A percentile compares a stretch with the other conserved stretches of the same genome.
These are phyloP conservation scores for Anadara kagoshimensis DNA, from an alignment of 1,140 invertebrate genomes.

Conservation along the genomic window DNA sequence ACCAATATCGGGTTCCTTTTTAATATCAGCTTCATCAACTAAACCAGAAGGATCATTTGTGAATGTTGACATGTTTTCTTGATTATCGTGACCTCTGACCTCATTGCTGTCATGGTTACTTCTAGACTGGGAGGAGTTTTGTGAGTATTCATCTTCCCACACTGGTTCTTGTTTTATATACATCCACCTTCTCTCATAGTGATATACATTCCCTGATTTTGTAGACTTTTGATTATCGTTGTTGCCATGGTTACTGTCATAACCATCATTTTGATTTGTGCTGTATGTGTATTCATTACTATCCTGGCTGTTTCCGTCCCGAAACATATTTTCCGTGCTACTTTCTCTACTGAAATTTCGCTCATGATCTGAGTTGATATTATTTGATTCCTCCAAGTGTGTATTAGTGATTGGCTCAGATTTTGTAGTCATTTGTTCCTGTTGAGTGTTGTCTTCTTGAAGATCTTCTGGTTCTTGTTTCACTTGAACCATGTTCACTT, in stretches of 20 bases:
- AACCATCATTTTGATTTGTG: neutral
- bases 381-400: too few species aligned
- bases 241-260: neutral
- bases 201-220: neutral
- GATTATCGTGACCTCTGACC: neutral
- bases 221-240: neutral
- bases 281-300: neutral
- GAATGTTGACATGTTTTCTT: too few species aligned
- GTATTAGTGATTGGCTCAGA: too few species aligned
- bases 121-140: slow-evolving; percentile 3
- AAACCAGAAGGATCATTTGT: too few species aligned
- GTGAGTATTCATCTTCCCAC: neutral
- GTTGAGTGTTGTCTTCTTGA: too few species aligned
- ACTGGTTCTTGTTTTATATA: slow-evolving; percentile 12
- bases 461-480: too few species aligned
- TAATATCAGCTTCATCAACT: too few species aligned
- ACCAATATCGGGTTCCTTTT: neutral
- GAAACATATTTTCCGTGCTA: slow-evolving; percentile 4
- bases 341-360: neutral
- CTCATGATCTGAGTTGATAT: too few species aligned
- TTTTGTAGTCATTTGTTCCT: too few species aligned
- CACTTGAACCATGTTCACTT: too few species aligned
- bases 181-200: neutral
- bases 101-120: slow-evolving; percentile 11
- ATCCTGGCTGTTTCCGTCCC: neutral